phyloP scores from a whole-genome alignment of 2,797 vertebrate species.

The Apodemus agrarius region DNA sequence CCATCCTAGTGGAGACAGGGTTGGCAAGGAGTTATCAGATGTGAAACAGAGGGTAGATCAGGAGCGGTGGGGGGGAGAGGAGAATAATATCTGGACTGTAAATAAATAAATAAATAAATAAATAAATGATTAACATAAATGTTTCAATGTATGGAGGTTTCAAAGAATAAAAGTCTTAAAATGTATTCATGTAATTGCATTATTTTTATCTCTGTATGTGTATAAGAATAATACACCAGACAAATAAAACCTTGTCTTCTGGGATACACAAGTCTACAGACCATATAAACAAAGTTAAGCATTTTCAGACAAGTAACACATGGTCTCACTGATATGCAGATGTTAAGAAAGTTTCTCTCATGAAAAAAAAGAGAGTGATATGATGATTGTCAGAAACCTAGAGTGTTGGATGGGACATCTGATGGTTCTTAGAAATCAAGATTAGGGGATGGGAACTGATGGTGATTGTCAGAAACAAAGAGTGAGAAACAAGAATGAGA shows the following conservation, averaged over 20 bases:
- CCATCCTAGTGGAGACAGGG: too few species aligned
- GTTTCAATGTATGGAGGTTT: neutral
- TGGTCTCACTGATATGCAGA: neutral
- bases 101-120: too few species aligned
- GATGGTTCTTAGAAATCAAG: neutral
- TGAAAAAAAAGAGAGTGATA: neutral
- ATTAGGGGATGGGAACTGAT: neutral
- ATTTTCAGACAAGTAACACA: neutral
- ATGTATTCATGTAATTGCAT: neutral
- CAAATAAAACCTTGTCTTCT: neutral
- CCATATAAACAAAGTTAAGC: neutral
- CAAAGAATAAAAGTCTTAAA: neutral
- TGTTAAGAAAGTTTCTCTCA: neutral
- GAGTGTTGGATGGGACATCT: neutral
- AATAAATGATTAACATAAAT: too few species aligned
- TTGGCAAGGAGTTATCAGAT: too few species aligned
- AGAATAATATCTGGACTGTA: too few species aligned
- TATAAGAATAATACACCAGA: neutral
- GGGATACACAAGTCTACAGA: too few species aligned
- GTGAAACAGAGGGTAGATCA: too few species aligned
- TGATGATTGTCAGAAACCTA: neutral
- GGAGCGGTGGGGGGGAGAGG: too few species aligned
- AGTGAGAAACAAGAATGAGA: neutral
- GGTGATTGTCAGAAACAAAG: neutral
- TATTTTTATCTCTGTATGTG: neutral